phyloP scores from a whole-genome alignment of 1,140 invertebrate genomes.

The Vollenhovia emeryi region DNA sequence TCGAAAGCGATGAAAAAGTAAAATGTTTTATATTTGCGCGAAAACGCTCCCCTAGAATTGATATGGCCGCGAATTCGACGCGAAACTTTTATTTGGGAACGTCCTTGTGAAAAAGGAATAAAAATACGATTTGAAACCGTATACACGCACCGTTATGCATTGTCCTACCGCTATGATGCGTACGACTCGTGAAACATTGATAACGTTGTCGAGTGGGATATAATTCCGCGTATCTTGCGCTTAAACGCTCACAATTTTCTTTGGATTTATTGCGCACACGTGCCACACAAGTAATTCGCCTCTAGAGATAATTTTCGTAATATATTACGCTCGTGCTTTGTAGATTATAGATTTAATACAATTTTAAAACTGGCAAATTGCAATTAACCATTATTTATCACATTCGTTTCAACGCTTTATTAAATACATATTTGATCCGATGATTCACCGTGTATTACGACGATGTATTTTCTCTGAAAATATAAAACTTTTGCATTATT shows the following conservation, averaged over 20 bases:
- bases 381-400: conserved; percentile 39
- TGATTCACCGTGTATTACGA: neutral
- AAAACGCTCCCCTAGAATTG: conserved; percentile 44
- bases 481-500: conserved; percentile 23
- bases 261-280: conserved; percentile 34
- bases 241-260: conserved; percentile 41
- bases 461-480: conserved; percentile 14
- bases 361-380: conserved; percentile 29
- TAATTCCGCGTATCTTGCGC: conserved; percentile 36
- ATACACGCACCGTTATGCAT: neutral
- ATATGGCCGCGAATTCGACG: conserved; percentile 37
- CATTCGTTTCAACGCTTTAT: conserved; percentile 30
- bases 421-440: conserved; percentile 41
- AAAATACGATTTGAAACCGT: conserved; percentile 39
- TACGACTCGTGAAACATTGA: conserved; percentile 30
- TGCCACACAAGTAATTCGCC: conserved; percentile 25
- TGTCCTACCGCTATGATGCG: conserved; percentile 22
- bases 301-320: conserved; percentile 28
- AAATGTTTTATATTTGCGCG: conserved; percentile 57
- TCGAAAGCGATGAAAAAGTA: conserved; percentile 55
- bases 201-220: conserved; percentile 40
- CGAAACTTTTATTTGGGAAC: conserved; percentile 50
- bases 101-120: conserved; percentile 30
- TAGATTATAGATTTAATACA: conserved; percentile 33
- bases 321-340: conserved; percentile 17